Evolutionary conservation across 1,140 invertebrate genomes (phyloP).

Genomic region (Magallana ariakensis): DNA sequence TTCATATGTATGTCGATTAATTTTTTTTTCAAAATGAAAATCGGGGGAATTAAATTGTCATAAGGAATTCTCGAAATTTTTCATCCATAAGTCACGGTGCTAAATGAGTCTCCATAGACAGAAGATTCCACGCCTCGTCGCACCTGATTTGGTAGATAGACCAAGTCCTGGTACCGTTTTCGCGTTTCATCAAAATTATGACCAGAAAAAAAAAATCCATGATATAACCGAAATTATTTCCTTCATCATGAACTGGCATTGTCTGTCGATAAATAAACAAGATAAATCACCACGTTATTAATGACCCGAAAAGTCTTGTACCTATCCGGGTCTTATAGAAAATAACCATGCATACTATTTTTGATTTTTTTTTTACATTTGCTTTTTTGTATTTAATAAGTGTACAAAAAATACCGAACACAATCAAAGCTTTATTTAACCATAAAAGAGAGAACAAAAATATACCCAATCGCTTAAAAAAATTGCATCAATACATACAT

Average conservation of each 20-base stretch:
- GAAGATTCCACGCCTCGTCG: constrained; percentile 26
- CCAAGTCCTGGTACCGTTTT: neutral
- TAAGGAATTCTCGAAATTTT: constrained; percentile 13
- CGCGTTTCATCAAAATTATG: neutral
- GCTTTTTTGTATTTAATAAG: too few species aligned
- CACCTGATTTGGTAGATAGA: neutral
- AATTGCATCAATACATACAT: too few species aligned
- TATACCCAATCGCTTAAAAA: too few species aligned
- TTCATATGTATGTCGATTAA: too few species aligned
- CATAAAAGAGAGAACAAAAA: too few species aligned
- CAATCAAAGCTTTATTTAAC: too few species aligned
- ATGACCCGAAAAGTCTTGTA: neutral
- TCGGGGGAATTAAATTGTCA: constrained; percentile 9
- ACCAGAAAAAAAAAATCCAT: constrained; percentile 14
- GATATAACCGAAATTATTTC: constrained; percentile 28
- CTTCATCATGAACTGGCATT: neutral
- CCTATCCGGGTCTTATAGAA: too few species aligned
- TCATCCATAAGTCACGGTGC: neutral
- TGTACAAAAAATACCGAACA: too few species aligned
- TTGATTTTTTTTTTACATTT: too few species aligned
- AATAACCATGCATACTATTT: too few species aligned
- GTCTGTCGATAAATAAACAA: neutral
- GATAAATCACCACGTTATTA: neutral
- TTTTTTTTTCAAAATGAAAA: neutral
- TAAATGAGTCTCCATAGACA: constrained; percentile 24